Evolutionary conservation across 2,888 invertebrate species (phyloP).

Genomic region (Pyrgus malvae): DNA sequence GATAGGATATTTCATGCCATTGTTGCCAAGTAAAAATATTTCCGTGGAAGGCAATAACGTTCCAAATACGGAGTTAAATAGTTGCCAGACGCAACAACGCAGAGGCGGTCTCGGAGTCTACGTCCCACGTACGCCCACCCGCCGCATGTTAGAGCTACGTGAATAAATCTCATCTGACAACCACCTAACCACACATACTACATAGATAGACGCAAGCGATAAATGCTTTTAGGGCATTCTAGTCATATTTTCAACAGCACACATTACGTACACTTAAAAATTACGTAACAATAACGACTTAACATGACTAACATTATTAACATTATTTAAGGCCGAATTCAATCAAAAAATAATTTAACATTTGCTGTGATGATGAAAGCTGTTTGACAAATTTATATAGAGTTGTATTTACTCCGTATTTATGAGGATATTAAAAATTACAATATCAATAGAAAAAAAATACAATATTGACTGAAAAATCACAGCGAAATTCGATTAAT

Average conservation of each 20-base stretch:
- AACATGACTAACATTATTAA: too few relatives aligned
- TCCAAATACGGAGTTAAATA: constrained; percentile 55
- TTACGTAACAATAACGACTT: too few relatives aligned
- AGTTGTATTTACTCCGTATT: too few relatives aligned
- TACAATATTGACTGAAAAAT: too few relatives aligned
- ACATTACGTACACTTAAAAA: neutral
- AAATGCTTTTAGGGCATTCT: neutral
- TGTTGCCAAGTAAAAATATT: constrained; percentile 49
- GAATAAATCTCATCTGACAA: constrained; percentile 71
- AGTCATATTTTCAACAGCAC: neutral
- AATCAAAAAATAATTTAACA: too few relatives aligned
- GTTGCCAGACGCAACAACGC: constrained; percentile 52
- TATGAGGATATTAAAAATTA: too few relatives aligned
- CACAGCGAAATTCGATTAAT: neutral
- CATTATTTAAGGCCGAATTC: too few relatives aligned
- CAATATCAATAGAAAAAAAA: too few relatives aligned
- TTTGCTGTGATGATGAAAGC: too few relatives aligned
- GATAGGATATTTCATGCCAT: constrained; percentile 39
- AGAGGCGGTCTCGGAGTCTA: constrained; percentile 53
- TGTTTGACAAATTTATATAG: too few relatives aligned
- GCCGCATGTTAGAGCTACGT: constrained; percentile 53
- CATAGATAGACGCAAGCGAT: neutral
- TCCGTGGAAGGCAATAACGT: constrained; percentile 51
- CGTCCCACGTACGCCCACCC: constrained; percentile 65
- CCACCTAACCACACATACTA: constrained; percentile 28